Base-by-base conservation (phyloP, 2,113 vertebrate species). In the Pao palembangensis region DNA sequence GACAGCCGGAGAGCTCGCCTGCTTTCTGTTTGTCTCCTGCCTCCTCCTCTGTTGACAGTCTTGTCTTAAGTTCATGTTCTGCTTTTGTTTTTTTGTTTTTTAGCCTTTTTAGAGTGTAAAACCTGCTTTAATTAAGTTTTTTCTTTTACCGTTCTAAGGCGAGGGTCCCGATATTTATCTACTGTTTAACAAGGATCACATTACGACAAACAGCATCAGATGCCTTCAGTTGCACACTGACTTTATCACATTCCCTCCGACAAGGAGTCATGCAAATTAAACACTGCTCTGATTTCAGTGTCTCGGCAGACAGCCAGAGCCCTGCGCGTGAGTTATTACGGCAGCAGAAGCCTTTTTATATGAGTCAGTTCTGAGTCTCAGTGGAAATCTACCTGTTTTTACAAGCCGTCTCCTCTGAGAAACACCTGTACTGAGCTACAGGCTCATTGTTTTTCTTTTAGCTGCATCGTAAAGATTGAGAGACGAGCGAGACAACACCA, bases 331-430 rank as follows among this genome's bases (percentile, higher is more conserved):
- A 87, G 78, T 84, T 86, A 87, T 79, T 80, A 77, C 83, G 43
- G 70, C 73, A 68, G 78, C 69, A 75, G 74, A 71, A 73, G 74
- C 65, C 67, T 81, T 47, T 90, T 90, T 78, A 88, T 76, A 81
- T 88, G 87, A 90, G 80, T 86, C 87, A 87, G 51, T 85, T 69
- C 77, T 73, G 44, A 38, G 66, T 82, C 81, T 80, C 75, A 18
- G 69, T 71, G 79, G 86, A 91, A 87, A 83, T 51, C 31, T 85
- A 87, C 90, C 91, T 91, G 88, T 91, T 91, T 90, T 88, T 91
- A 91, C 91, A 91, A 91, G 92, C 86, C 79, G 85, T 80, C 79
- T 77, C 75, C 81, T 82, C 69, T 21, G 71, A 84, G 81, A 89
- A 92, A 89, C 87, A 89, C 79, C 85, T 88, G 80, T 81, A 78